A percentile compares a stretch with the other conserved stretches of the same genome.
Evolutionary conservation across 2,888 invertebrate genomes (phyloP).

Genomic region (Caenorhabditis auriculariae): DNA sequence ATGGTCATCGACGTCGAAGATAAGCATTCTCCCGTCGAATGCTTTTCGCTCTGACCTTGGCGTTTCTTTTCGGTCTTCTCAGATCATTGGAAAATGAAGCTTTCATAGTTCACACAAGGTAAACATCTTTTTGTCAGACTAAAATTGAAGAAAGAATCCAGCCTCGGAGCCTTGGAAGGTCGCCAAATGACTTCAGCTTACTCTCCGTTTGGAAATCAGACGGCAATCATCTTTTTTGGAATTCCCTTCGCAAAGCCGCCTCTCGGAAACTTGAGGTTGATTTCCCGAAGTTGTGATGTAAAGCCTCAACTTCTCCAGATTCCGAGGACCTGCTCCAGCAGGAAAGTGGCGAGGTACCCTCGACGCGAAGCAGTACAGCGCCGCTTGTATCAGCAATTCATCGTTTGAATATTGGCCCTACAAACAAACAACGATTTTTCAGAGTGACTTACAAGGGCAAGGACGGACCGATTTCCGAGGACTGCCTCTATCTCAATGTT

Average conservation of each 20-base stretch:
- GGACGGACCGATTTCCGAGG: constrained; percentile 29
- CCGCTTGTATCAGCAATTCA: constrained; percentile 29
- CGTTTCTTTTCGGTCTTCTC: no score
- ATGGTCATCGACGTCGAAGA: no score
- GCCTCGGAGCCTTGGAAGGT: constrained; percentile 8
- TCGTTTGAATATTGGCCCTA: constrained; percentile 10
- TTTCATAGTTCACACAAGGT: no score
- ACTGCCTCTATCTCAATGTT: constrained; percentile 31
- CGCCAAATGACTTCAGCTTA: constrained; percentile 3
- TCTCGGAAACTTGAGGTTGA: constrained; percentile 12
- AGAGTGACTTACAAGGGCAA: no score
- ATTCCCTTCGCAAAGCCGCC: constrained; percentile 20
- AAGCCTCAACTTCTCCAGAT: no score
- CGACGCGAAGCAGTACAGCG: constrained; percentile 26
- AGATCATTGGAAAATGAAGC: no score
- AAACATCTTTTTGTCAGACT: no score
- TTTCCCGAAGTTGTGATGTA: no score
- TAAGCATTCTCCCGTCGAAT: no score
- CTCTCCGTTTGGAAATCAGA: constrained; percentile 19
- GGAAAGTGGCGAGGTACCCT: constrained; percentile 14
- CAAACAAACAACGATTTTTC: constrained; percentile 1
- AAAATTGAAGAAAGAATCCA: no score
- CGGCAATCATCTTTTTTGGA: constrained; percentile 20
- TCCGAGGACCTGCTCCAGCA: constrained; percentile 7
- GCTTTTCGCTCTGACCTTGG: no score